These are phyloP conservation scores for Genyomyrus donnyi DNA, from an alignment of 2,113 vertebrate genomes.

Conservation along the genomic window DNA sequence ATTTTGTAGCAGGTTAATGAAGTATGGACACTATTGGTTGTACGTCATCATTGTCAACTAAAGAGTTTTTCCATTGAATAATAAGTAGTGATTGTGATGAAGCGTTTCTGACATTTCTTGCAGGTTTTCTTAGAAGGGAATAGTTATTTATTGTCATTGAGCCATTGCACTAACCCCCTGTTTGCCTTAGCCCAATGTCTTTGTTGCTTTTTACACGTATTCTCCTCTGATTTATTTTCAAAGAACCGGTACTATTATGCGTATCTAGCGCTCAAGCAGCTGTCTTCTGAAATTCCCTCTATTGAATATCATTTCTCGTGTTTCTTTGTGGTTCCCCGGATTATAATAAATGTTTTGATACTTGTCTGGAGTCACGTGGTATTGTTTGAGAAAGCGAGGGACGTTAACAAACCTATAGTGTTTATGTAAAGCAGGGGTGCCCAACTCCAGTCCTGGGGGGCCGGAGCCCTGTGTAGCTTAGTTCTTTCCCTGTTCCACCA, in stretches of 20 bases:
- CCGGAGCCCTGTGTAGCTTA: too few species aligned
- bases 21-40: neutral
- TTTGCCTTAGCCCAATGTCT: neutral
- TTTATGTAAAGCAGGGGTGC: neutral
- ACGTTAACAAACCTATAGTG: neutral
- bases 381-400: neutral
- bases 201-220: neutral
- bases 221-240: neutral
- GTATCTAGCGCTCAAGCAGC: neutral
- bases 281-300: neutral
- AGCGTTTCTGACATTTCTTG: neutral
- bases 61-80: neutral
- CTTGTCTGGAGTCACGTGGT: neutral
- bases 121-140: neutral
- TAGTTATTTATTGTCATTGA: neutral
- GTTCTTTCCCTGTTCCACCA: too few species aligned
- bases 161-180: neutral
- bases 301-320: neutral
- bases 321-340: neutral
- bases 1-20: neutral
- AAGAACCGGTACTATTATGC: neutral
- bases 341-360: slow-evolving; percentile 6
- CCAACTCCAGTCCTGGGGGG: too few species aligned
- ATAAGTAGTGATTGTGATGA: neutral
- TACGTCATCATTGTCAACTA: neutral